A percentile compares a stretch with the other conserved stretches of the same genome.
phyloP scores from a whole-genome alignment of 2,797 vertebrate species.

The Tympanoctomys barrerae region DNA sequence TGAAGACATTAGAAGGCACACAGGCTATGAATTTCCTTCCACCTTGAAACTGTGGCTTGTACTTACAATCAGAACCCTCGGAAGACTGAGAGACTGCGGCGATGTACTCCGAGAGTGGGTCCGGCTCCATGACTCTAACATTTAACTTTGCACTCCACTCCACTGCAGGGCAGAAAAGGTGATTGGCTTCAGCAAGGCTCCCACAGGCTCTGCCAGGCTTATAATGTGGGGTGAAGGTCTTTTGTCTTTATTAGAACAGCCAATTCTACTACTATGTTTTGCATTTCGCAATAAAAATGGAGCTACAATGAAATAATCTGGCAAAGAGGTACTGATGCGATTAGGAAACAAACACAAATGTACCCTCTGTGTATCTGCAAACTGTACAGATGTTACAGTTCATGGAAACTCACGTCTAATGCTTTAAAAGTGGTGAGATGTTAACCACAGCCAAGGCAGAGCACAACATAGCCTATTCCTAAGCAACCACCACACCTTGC shows the following conservation, averaged over 20 bases:
- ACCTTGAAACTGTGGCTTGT: constrained; percentile 71
- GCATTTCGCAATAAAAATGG: not conserved
- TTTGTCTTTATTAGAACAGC: not conserved
- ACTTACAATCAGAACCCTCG: constrained; percentile 93
- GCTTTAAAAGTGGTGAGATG: not conserved
- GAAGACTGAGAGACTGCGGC: constrained; percentile 91
- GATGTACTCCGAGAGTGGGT: constrained; percentile 94
- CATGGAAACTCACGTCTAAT: not conserved
- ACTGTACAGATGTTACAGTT: not conserved
- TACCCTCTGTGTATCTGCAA: not conserved
- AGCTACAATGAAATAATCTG: not conserved
- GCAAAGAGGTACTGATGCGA: not conserved
- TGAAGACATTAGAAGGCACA: constrained; percentile 4
- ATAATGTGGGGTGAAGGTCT: not conserved
- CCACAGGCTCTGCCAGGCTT: not conserved
- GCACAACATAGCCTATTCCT: not conserved
- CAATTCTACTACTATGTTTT: not conserved
- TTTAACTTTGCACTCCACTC: constrained; percentile 96
- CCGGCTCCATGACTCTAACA: constrained; percentile 90
- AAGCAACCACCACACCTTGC: not conserved
- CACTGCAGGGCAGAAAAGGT: constrained; percentile 89
- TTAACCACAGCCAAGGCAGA: not conserved
- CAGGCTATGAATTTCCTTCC: not conserved
- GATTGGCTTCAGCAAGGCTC: constrained; percentile 24
- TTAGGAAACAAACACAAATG: not conserved